Evolutionary conservation across 1,140 invertebrate genomes (phyloP), one percentile per base, ranked within the genome.

Genomic region (Palaemon carinicauda): DNA sequence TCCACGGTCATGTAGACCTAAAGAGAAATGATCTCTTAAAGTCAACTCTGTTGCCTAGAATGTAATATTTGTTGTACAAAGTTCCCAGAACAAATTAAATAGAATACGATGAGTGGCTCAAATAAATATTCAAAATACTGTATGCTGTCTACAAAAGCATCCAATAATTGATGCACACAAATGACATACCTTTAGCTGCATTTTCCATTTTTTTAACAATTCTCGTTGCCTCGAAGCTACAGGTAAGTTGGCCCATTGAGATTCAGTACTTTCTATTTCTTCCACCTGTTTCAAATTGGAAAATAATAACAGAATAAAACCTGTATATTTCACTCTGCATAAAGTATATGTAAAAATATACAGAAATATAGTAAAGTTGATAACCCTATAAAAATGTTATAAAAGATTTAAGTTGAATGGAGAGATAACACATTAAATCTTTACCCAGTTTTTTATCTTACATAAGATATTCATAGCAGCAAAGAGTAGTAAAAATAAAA

Each of bases 121-220:
- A 65, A 83, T n/a, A n/a, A 3, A n/a, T n/a, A n/a, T 80, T 53
- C 7, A 19, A 71, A n/a, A 73, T 31, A 71, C 14, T 33, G 33
- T 17, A 50, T 4, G 19, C 21, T 75, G 41, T 12, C 51, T 89
- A 29, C 56, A 53, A 33, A 82, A 56, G n/a, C 53, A 53, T 1
- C 77, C 51, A 75, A 65, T 87, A 54, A 5, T 3, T 1, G n/a
- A n/a, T n/a, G n/a, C n/a, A n/a, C 52, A 1, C 15, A 1, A 31
- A 7, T 29, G 24, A 27, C 19, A 84, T 89, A 94, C 93, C 91
- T 93, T 93, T 12, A 93, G 91, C 90, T 98, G 97, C 74, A 96
- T 94, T 89, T 96, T 95, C 96, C 96, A 98, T 78, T 96, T 94
- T 89, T 96, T 95, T 29, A 98, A 94, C 74, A 98, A 93, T 90